These are phyloP conservation scores for Anoncus sp. DNA, from an alignment of 2,888 invertebrate genomes.

Conservation along the genomic window DNA sequence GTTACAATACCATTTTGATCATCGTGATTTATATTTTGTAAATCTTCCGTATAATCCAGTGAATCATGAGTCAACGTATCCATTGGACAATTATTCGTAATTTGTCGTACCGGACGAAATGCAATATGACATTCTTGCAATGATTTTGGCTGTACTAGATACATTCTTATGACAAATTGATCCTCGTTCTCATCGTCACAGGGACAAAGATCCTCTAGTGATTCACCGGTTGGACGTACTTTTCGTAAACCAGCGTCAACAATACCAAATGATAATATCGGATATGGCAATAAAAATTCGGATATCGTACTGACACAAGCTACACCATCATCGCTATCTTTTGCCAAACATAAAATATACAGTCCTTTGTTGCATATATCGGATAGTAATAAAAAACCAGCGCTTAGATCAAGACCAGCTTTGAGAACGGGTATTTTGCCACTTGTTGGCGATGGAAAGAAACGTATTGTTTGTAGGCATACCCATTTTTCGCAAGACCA, in stretches of 20 bases:
- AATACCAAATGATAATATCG: constrained; percentile 95
- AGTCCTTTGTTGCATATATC: constrained; percentile 94
- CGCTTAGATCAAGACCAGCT: constrained; percentile 93
- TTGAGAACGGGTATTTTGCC: constrained; percentile 86
- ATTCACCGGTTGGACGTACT: constrained; percentile 78
- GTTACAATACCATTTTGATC: constrained; percentile 78
- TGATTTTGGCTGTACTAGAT: constrained; percentile 94
- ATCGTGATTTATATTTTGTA: constrained; percentile 74
- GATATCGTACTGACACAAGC: constrained; percentile 91
- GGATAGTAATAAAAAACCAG: constrained; percentile 93
- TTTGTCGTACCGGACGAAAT: constrained; percentile 83
- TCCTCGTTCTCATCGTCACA: constrained; percentile 86
- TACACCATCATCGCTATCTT: constrained; percentile 85
- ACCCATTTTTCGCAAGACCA: constrained; percentile 99
- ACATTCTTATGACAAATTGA: constrained; percentile 86
- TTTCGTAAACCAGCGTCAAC: constrained; percentile 88
- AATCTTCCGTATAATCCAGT: constrained; percentile 76
- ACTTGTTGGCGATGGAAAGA: constrained; percentile 85
- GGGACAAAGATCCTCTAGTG: constrained; percentile 84
- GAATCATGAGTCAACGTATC: constrained; percentile 78
- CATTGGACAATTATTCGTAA: constrained; percentile 73
- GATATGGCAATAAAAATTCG: constrained; percentile 94
- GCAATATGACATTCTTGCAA: constrained; percentile 93
- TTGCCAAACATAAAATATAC: constrained; percentile 91
- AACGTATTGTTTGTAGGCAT: constrained; percentile 94